Evolutionary conservation across 2,797 vertebrate genomes (phyloP), one percentile per base, ranked within the genome.

Genomic region (Falco naumanni): DNA sequence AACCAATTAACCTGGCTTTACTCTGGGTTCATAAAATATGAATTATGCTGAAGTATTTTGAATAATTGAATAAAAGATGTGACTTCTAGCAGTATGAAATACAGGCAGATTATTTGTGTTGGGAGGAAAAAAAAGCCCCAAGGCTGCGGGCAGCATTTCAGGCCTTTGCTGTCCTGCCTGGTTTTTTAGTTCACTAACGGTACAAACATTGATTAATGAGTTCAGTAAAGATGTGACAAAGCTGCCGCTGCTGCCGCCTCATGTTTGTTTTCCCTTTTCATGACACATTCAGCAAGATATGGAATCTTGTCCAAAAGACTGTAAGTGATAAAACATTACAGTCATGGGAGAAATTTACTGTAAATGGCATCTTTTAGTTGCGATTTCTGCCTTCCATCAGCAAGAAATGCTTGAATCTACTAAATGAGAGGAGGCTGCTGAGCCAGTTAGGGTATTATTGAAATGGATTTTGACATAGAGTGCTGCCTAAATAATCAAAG

Each of bases 381-480:
- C 87, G 77, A 84, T 96, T 97, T 94, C 82, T 95, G 48, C 81
- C 39, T 95, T 89, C 77, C 54, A 84, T 87, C 90, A 81, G 83
- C 76, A 93, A 79, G 63, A 60, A 93, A 78, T 22, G 70, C 87
- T 95, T 95, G 95, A 77, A 94, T 87, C 81, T 77, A 48, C 16
- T 83, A 93, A 96, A 95, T 74, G 77, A 90, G 84, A 84, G 87
- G 50, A 87, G 21, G 71, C 54, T 88, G 84, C 69, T 89, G 59
- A 91, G 93, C 51, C 75, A 91, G 74, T 93, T 54, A 71, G 34
- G 68, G 51, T 71, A 63, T 59, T 93, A 82, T 41, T 91, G 68
- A 85, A 95, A 92, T 74, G 64, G 79, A 84, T 91, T 93, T 88
- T 96, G 92, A 90, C 90, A 91, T 41, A 91, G 64, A 61, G 51